A percentile compares a stretch with the other conserved stretches of the same genome.
Conservation (phyloP, 2,113 vertebrate genomes). For the Guaruba guarouba region DNA sequence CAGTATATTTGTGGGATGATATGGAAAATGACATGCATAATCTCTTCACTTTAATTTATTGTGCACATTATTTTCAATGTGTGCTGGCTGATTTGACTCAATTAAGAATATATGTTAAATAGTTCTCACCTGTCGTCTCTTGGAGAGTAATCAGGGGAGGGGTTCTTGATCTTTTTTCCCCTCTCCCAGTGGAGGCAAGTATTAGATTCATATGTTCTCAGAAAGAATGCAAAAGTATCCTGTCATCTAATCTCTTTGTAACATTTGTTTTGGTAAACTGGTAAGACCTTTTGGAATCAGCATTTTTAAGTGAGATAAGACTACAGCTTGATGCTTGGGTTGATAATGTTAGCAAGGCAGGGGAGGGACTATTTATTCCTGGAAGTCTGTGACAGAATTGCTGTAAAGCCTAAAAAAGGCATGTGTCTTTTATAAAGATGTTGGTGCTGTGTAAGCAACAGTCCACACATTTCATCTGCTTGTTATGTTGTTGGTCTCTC, state of each 20-base stretch:
- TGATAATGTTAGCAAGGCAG: conserved; percentile 33
- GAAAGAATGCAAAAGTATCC: neutral
- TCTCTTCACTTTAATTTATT: neutral
- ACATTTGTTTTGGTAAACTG: neutral
- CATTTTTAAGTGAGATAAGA: neutral
- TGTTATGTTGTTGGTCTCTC: conserved; percentile 36
- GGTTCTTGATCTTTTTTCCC: neutral
- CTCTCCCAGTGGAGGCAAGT: neutral
- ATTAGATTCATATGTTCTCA: neutral
- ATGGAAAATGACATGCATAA: neutral
- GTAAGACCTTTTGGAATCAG: neutral
- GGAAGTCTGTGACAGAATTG: conserved; percentile 19
- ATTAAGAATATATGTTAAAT: neutral
- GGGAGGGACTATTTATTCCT: conserved; percentile 24
- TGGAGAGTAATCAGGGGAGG: neutral
- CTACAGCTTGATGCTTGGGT: neutral
- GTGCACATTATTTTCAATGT: neutral
- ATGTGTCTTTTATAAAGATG: conserved; percentile 38
- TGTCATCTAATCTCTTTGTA: neutral
- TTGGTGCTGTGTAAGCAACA: conserved; percentile 35
- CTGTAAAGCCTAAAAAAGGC: conserved; percentile 41
- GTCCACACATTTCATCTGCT: conserved; percentile 55
- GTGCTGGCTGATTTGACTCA: neutral
- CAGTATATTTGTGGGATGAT: neutral
- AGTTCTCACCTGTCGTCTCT: neutral